These are phyloP conservation scores for Luffia ferchaultella DNA, from an alignment of 2,888 invertebrate species.

Conservation along the genomic window DNA sequence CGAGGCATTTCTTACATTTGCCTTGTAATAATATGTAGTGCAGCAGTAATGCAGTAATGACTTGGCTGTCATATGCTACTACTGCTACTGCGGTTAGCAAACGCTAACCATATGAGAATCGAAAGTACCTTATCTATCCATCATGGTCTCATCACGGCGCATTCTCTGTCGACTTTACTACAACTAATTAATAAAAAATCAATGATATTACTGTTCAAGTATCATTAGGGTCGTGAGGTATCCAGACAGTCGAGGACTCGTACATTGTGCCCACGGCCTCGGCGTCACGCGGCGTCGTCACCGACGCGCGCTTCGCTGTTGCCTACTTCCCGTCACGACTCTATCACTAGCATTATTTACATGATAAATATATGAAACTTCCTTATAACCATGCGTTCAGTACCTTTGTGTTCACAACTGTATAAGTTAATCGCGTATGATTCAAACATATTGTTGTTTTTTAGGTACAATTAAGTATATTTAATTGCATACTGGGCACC, in stretches of 20 bases:
- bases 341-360: background rate
- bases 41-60: background rate
- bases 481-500: background rate
- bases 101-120: background rate
- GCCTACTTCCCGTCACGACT: background rate
- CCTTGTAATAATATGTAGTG: background rate
- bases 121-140: background rate
- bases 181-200: background rate
- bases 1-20: too few species aligned
- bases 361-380: background rate
- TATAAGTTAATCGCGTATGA: background rate
- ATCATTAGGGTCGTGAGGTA: background rate
- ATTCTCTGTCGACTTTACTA: background rate
- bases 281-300: background rate
- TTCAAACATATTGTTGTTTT: background rate
- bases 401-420: background rate
- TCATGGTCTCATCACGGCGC: background rate
- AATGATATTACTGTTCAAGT: background rate
- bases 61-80: background rate
- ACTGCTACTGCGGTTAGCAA: background rate
- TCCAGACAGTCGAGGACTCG: background rate
- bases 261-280: too few species aligned
- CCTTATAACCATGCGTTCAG: too few species aligned
- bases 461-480: background rate
- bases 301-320: background rate